A percentile compares a stretch with the other conserved stretches of the same genome.
phyloP scores from a whole-genome alignment of 2,113 vertebrate species.

The Monarcha castaneiventris region DNA sequence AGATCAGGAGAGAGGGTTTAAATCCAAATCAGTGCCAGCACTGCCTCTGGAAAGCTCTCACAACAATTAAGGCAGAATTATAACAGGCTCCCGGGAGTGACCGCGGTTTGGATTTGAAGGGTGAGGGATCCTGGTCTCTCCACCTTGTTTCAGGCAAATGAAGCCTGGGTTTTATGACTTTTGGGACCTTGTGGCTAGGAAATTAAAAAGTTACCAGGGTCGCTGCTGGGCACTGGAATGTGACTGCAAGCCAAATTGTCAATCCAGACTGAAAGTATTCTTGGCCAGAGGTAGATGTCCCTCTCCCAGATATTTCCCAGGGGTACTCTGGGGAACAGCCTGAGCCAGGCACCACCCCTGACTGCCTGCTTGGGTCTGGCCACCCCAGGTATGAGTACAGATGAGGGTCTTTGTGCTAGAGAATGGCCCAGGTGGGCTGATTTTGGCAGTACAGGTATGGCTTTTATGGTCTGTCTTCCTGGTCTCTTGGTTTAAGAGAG shows the following conservation, averaged over 20 bases:
- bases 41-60: constrained; percentile 46
- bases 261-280: neutral
- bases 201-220: neutral
- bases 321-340: neutral
- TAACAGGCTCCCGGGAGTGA: neutral
- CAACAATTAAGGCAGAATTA: constrained; percentile 46
- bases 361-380: neutral
- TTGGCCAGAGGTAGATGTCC: neutral
- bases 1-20: neutral
- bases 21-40: constrained; percentile 7
- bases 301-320: neutral
- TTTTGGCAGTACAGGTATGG: neutral
- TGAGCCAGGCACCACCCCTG: neutral
- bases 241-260: neutral
- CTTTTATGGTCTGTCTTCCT: neutral
- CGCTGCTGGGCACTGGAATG: neutral
- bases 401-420: neutral
- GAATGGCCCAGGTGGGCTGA: rapidly evolving
- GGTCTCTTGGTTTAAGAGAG: neutral
- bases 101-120: neutral
- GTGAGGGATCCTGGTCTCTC: neutral
- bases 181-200: neutral
- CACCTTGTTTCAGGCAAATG: neutral
- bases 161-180: constrained; percentile 14
- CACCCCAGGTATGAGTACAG: rapidly evolving